phyloP scores from a whole-genome alignment of 2,113 vertebrate genomes.

The Amphiprion percula region DNA sequence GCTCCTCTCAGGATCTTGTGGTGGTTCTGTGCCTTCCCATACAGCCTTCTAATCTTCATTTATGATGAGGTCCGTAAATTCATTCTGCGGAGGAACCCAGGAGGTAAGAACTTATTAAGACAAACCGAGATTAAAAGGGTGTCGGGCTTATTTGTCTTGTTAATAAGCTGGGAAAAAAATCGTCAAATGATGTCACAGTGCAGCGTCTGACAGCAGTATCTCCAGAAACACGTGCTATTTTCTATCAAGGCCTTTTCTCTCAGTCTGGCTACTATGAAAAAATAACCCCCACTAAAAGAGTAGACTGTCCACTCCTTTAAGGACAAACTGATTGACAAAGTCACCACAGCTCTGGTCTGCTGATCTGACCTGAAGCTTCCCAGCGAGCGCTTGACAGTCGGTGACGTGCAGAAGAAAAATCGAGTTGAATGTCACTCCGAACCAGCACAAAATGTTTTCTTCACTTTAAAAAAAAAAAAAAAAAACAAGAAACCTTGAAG shows the following conservation, averaged over 20 bases:
- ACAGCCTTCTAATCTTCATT: conserved; percentile 87
- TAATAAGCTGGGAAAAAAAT: conserved; percentile 51
- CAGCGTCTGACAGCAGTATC: conserved; percentile 17
- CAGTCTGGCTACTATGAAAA: not conserved
- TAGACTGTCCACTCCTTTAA: conserved; percentile 23
- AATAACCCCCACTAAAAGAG: conserved; percentile 6
- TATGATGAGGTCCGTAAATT: conserved; percentile 87
- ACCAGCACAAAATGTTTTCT: not conserved
- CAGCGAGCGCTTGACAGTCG: conserved; percentile 32
- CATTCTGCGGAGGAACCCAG: conserved; percentile 82
- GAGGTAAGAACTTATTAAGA: conserved; percentile 79
- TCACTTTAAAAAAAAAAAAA: not conserved
- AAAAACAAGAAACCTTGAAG: not conserved
- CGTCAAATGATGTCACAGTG: not conserved
- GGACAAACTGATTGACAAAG: conserved; percentile 35
- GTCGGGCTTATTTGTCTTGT: conserved; percentile 57
- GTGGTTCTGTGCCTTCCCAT: conserved; percentile 88
- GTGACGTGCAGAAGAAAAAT: not conserved
- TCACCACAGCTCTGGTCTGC: conserved; percentile 21
- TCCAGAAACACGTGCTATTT: conserved; percentile 26
- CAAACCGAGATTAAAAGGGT: conserved; percentile 51
- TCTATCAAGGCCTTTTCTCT: conserved; percentile 24
- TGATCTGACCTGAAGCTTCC: conserved; percentile 31
- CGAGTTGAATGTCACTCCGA: conserved; percentile 30
- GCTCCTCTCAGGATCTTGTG: conserved; percentile 74